Base-by-base conservation (phyloP, 1,140 invertebrate species). In the Drosophila subpulchrella region DNA sequence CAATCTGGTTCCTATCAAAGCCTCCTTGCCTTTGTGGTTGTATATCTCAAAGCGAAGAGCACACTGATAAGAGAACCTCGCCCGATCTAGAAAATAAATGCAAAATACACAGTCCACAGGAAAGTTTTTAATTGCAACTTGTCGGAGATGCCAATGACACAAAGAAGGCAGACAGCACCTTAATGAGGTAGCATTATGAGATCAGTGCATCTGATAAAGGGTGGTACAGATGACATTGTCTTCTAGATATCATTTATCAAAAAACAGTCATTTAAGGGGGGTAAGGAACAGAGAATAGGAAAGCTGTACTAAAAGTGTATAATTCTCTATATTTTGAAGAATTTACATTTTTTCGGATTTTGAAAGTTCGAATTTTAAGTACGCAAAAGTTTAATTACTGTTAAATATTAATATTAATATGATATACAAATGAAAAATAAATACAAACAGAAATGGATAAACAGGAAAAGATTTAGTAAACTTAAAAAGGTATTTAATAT, bases 91-190 rank as follows among this genome's bases (percentile, higher is more conserved):
- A 30, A 57, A 55, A 63, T 53, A 15, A 58, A 56, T 65, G 67
- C 42, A 78, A 65, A 72, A 56, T 42, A 61, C 44, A 53, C 41
- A 10, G 55, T 50, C 27, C 34, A 61, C 36, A 56, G 30, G 39
- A 59, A 56, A 59, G 44, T 65, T 79, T 44, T 79, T 80, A 76
- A 83, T 84, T 83, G 81, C 71, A 76, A 60, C 46, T 47, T 84
- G 81, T 83, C 39, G 30, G 15, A 2, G 42, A n/a, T 17, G 32
- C 20, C 15, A 27, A 34, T 36, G n/a, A 15, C 24, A 58, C 30
- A 30, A 4, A 11, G 20, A 10, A 24, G 20, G 32, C 11, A 70
- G 66, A 54, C 57, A 72, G 30, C 42, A 76, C 51, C 48, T 38
- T 63, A 75, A 81, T 76, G 59, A 61, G 47, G 47, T 27, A 20